phyloP scores from a whole-genome alignment of 2,797 vertebrate genomes.

The Xenopus petersii region DNA sequence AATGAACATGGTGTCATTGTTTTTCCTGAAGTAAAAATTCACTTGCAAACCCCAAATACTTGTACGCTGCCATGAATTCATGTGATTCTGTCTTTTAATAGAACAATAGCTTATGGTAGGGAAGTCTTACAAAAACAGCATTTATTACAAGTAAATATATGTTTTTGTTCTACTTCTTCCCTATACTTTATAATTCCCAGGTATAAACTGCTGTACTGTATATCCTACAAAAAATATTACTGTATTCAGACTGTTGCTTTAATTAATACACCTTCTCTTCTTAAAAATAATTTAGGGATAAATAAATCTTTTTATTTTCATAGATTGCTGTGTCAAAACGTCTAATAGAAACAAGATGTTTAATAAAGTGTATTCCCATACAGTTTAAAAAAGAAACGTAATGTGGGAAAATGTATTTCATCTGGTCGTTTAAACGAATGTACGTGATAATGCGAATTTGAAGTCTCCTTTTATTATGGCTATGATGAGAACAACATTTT shows the following conservation, averaged over 20 bases:
- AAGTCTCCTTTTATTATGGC: slow-evolving; percentile 37
- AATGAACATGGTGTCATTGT: slow-evolving; percentile 61
- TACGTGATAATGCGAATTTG: slow-evolving; percentile 40
- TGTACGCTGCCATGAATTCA: slow-evolving; percentile 48
- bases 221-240: no score
- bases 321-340: slow-evolving; percentile 9
- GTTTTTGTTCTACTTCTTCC: no score
- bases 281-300: no score
- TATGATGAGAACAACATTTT: slow-evolving; percentile 41
- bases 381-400: neutral
- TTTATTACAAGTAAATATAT: no score
- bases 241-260: no score
- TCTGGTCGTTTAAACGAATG: slow-evolving; percentile 25
- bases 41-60: slow-evolving; percentile 57
- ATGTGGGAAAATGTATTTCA: slow-evolving; percentile 30
- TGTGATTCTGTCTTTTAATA: neutral
- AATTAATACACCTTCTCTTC: no score
- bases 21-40: slow-evolving; percentile 59
- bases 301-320: no score
- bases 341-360: slow-evolving; percentile 39
- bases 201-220: no score
- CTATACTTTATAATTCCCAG: no score
- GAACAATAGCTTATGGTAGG: no score
- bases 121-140: no score
- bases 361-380: slow-evolving; percentile 29